A percentile compares a stretch with the other conserved stretches of the same genome.
Evolutionary conservation across 2,888 invertebrate genomes (phyloP).

Genomic region (Hirtodrosophila alboralis): DNA sequence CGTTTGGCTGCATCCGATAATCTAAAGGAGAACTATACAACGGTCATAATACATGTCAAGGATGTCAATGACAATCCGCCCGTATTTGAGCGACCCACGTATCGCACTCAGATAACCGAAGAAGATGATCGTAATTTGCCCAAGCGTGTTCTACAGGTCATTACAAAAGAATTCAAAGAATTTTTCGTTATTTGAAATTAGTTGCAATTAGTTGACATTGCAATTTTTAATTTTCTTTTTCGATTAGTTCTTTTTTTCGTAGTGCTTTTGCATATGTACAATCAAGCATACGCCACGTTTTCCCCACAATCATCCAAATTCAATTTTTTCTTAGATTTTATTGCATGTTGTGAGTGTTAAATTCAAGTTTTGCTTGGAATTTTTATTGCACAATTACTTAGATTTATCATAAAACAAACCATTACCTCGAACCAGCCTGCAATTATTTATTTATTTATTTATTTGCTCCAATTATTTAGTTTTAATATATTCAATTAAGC

Average conservation of each 20-base stretch:
- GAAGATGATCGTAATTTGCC: slow-evolving; percentile 97
- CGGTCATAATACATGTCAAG: slow-evolving; percentile 97
- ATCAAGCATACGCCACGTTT: slow-evolving; percentile 50
- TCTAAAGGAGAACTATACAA: slow-evolving; percentile 98
- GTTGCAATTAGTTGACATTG: slow-evolving; percentile 22
- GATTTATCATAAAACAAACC: slow-evolving; percentile 6
- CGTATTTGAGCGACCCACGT: slow-evolving; percentile 96
- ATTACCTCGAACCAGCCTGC: slow-evolving; percentile 6
- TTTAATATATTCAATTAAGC: slow-evolving; percentile 1
- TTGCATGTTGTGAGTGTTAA: slow-evolving; percentile 39
- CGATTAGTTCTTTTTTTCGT: slow-evolving; percentile 33
- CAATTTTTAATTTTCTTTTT: slow-evolving; percentile 18
- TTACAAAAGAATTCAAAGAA: slow-evolving; percentile 16
- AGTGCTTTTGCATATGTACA: slow-evolving; percentile 48
- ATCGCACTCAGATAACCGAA: slow-evolving; percentile 97
- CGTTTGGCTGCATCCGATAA: slow-evolving; percentile 97
- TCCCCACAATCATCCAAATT: slow-evolving; percentile 1
- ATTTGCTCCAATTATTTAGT: slow-evolving; percentile 8
- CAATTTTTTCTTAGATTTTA: slow-evolving; percentile 18
- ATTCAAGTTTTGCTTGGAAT: slow-evolving; percentile 26
- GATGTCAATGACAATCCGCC: slow-evolving; percentile 99
- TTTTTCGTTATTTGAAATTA: not conserved
- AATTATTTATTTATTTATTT: slow-evolving; percentile 1
- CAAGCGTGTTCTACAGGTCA: slow-evolving; percentile 95
- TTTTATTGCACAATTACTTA: slow-evolving; percentile 31